Percentiles rank a stretch among this genome's conserved stretches.
Conservation (phyloP, 2,888 invertebrate genomes). For the Eupithecia exiguata region DNA sequence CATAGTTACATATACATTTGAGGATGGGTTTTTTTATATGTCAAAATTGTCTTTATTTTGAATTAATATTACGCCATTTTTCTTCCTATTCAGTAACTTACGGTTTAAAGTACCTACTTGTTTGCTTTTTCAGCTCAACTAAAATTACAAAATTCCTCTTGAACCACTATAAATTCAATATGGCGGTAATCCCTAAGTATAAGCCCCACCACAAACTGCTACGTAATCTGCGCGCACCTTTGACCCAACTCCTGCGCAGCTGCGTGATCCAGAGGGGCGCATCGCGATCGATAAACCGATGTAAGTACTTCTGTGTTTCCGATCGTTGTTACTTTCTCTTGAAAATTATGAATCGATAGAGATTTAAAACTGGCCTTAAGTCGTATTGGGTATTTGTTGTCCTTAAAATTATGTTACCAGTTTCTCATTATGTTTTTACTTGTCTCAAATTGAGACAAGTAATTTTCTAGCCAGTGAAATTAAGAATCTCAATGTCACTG, state of each 20-base stretch:
- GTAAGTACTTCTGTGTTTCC: conserved; percentile 29
- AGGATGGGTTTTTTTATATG: no score
- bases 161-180: conserved; percentile 59
- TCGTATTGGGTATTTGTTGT: no score
- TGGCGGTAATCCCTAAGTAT: conserved; percentile 65
- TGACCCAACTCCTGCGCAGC: conserved; percentile 79
- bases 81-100: no score
- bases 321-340: conserved; percentile 19
- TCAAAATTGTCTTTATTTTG: no score
- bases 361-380: background rate
- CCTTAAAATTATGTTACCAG: no score
- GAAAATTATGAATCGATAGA: background rate
- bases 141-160: conserved; percentile 2
- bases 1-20: no score
- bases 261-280: conserved; percentile 77
- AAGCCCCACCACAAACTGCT: conserved; percentile 40
- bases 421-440: no score
- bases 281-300: conserved; percentile 69
- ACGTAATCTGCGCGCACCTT: conserved; percentile 62
- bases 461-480: no score
- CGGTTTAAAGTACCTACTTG: background rate
- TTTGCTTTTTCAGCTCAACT: background rate
- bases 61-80: no score
- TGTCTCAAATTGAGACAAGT: no score
- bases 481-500: no score